Evolutionary conservation across 2,797 vertebrate genomes (phyloP), one percentile per base, ranked within the genome.

Genomic region (Catamblyrhynchus diadema): DNA sequence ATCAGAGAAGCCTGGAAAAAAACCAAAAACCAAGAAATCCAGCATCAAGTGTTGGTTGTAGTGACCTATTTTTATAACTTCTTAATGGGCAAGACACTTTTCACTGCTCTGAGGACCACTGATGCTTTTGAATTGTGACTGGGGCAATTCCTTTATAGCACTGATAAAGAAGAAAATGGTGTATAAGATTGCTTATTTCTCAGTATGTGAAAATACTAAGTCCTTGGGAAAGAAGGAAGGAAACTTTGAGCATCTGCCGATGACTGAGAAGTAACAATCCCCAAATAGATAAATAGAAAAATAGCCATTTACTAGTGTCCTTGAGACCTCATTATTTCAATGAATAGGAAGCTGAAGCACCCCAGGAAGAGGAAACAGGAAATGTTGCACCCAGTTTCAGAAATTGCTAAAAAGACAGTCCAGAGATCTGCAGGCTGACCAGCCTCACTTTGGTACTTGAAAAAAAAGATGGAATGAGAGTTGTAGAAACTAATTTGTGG

Each of bases 1-100:
- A 22, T 54, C 48, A 78, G 94, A 97, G 83, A 96, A 97, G 67
- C 91, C 97, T 98, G 87, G 7, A 7, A 41, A 53, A 65, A 65
- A 80, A 1, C 42, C 51, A 54, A 57, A 5, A 32, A 1, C 14
- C 48, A 60, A 74, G 42, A 42, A 86, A 72, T n/a, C 24, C 54
- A 93, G 32, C 27, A 70, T 77, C 89, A 81, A 89, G 23, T 9
- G 1, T 48, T 41, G 17, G n/a, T 84, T 85, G n/a, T 30, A 30
- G 15, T 87, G 57, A 35, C 7, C 18, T 86, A 19, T 51, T 91
- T 86, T 72, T 23, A 13, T 56, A 75, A 48, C 2, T 90, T 28
- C 9, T 77, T 61, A 32, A 35, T 17, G n/a, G 50, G 4, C 33
- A 89, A 77, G 51, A 60, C 7, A 60, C 16, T 8, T 12, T 10